Evolutionary conservation across 2,888 invertebrate species (phyloP), one percentile per base, ranked within the genome.

Genomic region (Atherix ibis): DNA sequence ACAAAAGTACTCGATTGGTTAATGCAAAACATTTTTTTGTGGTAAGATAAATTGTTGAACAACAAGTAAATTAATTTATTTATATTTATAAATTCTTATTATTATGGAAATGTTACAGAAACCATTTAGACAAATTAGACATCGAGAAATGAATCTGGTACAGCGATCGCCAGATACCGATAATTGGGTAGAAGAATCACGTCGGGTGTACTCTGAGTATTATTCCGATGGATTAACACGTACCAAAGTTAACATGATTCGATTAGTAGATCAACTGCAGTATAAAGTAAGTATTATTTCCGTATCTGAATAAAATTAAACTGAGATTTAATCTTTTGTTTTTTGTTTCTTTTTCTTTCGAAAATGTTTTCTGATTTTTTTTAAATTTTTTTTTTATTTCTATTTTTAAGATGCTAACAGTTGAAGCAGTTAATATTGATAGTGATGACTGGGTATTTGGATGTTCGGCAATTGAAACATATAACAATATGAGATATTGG

Each of bases 391-490:
- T 36, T 27, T 19, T 32, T 38, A 26, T 8, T 29, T n/a, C n/a
- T n/a, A n/a, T 54, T 33, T 9, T 30, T 16, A 17, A 70, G 51
- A 68, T 65, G 41, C 63, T 77, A 5, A 73, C 76, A 1, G 65
- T 84, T 2, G 72, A 82, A 47, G 67, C 73, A 0, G 53, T 74
- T 2, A 78, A 81, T 53, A 62, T 79, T 10, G 72, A 74, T 31
- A 67, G 68, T 16, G 69, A 66, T 28, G 76, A 82, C 41, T 88
- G 87, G 87, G 56, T 85, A 13, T 83, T 74, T 50, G 79, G 73
- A 12, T 87, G 85, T 50, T 66, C 69, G 35, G 76, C 78, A 2
- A 65, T 67, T 40, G 58, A 61, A 18, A 59, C 70, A 2, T 57
- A 64, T 46, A 62, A 61, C 15, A 53, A 63, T 9, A 63, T 68